Conservation (phyloP, 2,888 invertebrate genomes). For the Resseliella maxima region DNA sequence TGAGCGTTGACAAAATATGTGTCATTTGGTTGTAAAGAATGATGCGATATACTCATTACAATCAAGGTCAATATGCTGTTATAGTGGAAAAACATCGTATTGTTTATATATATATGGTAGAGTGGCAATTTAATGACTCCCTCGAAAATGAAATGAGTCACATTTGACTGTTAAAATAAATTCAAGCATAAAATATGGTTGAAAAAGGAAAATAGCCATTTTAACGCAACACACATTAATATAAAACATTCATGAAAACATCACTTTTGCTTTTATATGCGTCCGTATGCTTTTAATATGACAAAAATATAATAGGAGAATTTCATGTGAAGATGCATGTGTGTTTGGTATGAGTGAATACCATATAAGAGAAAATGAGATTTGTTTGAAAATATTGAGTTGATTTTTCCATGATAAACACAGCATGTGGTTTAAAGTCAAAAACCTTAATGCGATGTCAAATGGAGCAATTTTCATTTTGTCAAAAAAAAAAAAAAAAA, state of each 20-base stretch:
- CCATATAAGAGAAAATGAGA: too few species aligned
- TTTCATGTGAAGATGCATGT: too few species aligned
- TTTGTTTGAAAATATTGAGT: too few species aligned
- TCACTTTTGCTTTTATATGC: not conserved
- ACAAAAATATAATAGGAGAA: too few species aligned
- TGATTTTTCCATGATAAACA: too few species aligned
- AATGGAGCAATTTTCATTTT: too few species aligned
- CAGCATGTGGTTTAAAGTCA: too few species aligned
- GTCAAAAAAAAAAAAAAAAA: too few species aligned
- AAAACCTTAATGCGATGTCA: too few species aligned
- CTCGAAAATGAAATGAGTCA: not conserved
- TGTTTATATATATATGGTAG: not conserved
- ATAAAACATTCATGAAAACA: slow-evolving; percentile 28
- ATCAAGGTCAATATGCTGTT: not conserved
- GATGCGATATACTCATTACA: not conserved
- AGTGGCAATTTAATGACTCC: not conserved
- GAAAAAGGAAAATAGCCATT: not conserved
- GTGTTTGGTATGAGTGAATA: too few species aligned
- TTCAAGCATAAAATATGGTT: not conserved
- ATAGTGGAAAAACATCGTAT: not conserved
- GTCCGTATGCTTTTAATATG: not conserved
- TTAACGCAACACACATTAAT: slow-evolving; percentile 30
- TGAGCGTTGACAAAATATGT: not conserved
- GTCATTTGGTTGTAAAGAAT: not conserved
- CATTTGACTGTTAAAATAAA: not conserved